A percentile compares a stretch with the other conserved stretches of the same genome.
Evolutionary conservation across 2,888 invertebrate species (phyloP).

Genomic region (Drosophila falleni): DNA sequence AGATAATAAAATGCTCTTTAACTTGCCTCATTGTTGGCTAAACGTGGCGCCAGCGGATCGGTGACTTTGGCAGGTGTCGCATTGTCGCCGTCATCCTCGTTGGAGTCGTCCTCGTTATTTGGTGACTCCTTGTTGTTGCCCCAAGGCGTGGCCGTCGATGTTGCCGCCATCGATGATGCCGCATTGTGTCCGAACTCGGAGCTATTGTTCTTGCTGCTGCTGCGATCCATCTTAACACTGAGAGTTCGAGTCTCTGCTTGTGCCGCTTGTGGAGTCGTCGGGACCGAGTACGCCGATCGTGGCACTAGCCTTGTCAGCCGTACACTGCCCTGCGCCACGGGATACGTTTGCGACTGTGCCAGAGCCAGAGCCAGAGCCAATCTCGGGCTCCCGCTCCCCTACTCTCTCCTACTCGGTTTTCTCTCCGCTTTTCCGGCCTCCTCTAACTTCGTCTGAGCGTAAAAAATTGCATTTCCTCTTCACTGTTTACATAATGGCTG

Average conservation of each 20-base stretch:
- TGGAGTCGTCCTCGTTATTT: slow-evolving; percentile 80
- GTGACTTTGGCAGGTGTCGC: slow-evolving; percentile 83
- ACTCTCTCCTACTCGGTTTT: slow-evolving; percentile 6
- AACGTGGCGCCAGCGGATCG: slow-evolving; percentile 84
- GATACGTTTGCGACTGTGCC: slow-evolving; percentile 35
- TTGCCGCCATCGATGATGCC: slow-evolving; percentile 49
- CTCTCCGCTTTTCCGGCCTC: slow-evolving; percentile 5
- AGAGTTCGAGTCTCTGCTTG: slow-evolving; percentile 24
- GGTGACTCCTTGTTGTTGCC: slow-evolving; percentile 79
- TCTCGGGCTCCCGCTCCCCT: slow-evolving; percentile 23
- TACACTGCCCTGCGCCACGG: slow-evolving; percentile 45
- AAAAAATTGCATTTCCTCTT: slow-evolving; percentile 55
- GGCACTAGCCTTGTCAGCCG: slow-evolving; percentile 71
- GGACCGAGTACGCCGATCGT: slow-evolving; percentile 70
- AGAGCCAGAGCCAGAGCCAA: slow-evolving; percentile 46
- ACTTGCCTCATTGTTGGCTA: slow-evolving; percentile 83
- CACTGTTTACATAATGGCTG: slow-evolving; percentile 54
- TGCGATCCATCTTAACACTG: slow-evolving; percentile 74
- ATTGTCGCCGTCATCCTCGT: slow-evolving; percentile 82
- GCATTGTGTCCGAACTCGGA: slow-evolving; percentile 73
- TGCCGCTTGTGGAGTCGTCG: slow-evolving; percentile 39
- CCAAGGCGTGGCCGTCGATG: slow-evolving; percentile 71
- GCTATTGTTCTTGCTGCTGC: slow-evolving; percentile 72
- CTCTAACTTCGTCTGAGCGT: slow-evolving; percentile 29
- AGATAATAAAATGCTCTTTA: background rate